Evolutionary conservation across 2,113 vertebrate genomes (phyloP).

Genomic region (Paedocypris sp.): DNA sequence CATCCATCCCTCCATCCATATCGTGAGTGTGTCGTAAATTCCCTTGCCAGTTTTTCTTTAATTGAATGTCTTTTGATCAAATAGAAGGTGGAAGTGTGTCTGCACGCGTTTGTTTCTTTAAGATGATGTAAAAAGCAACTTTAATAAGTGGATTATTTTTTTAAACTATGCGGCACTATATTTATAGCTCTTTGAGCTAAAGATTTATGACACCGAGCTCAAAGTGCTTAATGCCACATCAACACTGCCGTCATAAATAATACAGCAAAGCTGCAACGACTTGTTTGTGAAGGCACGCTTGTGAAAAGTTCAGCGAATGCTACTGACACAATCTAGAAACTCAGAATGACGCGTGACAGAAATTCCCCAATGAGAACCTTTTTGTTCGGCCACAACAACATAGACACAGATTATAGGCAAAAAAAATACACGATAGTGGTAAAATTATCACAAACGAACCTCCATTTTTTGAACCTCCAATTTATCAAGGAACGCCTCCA

Average conservation of each 20-base stretch:
- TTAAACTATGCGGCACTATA: neutral
- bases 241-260: conserved; percentile 10
- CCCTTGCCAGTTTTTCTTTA: no score
- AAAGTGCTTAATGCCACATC: conserved; percentile 9
- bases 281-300: neutral
- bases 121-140: neutral
- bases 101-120: no score
- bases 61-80: no score
- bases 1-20: no score
- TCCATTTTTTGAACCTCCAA: no score
- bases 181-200: neutral
- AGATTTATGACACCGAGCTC: conserved; percentile 11
- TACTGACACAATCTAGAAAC: neutral
- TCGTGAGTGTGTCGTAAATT: no score
- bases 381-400: no score
- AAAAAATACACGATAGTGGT: no score
- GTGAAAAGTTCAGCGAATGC: neutral
- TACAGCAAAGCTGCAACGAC: neutral
- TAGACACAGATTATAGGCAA: no score
- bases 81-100: no score
- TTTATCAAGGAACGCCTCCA: no score
- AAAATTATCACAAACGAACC: no score
- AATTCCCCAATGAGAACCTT: neutral
- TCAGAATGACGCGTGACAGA: neutral
- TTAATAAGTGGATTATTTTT: conserved; percentile 6